A percentile compares a stretch with the other conserved stretches of the same genome.
Evolutionary conservation across 1,140 invertebrate genomes (phyloP).

Genomic region (Brachionus rotundiformis): DNA sequence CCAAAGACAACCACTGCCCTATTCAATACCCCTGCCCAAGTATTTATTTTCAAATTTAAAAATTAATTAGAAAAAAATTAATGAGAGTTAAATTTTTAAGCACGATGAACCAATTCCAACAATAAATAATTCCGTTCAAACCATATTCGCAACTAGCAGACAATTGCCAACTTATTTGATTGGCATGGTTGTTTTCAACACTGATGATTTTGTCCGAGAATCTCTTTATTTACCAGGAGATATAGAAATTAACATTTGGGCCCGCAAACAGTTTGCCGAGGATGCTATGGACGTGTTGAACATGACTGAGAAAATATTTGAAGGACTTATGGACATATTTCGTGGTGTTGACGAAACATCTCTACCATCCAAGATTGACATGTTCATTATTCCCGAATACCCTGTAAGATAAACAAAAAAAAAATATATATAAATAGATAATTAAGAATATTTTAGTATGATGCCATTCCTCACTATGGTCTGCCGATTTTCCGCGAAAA

Average conservation of each 20-base stretch:
- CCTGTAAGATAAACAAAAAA: not conserved
- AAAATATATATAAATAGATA: not conserved
- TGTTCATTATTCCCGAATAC: constrained; percentile 47
- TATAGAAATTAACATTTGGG: constrained; percentile 21
- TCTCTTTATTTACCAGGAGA: not conserved
- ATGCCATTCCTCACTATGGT: constrained; percentile 43
- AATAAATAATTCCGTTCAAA: not conserved
- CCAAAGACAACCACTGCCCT: constrained; percentile 32
- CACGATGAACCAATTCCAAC: not conserved
- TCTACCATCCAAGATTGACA: constrained; percentile 6
- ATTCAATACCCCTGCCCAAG: constrained; percentile 24
- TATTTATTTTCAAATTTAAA: not conserved
- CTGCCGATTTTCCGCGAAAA: constrained; percentile 15
- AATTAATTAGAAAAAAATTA: not conserved
- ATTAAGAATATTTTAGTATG: not conserved
- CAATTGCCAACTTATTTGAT: constrained; percentile 40
- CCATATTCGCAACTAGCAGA: not conserved
- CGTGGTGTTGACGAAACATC: not conserved
- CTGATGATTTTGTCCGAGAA: constrained; percentile 15
- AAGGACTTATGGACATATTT: constrained; percentile 46
- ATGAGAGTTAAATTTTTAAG: not conserved
- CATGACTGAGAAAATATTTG: constrained; percentile 31
- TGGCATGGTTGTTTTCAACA: constrained; percentile 41
- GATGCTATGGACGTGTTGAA: constrained; percentile 8
- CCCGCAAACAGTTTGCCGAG: not conserved